Evolutionary conservation across 1,140 invertebrate species (phyloP).

Genomic region (Heterodera carotae): DNA sequence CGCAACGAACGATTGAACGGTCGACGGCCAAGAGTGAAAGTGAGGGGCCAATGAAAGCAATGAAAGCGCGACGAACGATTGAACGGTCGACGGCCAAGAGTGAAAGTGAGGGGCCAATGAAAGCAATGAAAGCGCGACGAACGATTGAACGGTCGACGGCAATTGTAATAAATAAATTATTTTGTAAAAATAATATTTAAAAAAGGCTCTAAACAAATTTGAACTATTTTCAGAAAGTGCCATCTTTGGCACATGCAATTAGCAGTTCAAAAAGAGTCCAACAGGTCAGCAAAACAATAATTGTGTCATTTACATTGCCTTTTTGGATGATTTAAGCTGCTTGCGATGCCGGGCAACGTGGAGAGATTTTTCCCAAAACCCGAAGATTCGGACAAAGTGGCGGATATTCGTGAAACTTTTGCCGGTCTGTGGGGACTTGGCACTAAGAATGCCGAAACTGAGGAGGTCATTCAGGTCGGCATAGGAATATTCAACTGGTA

Average conservation of each 20-base stretch:
- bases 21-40: no score
- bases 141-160: slow-evolving; percentile 83
- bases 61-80: slow-evolving; percentile 80
- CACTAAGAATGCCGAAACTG: slow-evolving; percentile 52
- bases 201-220: background rate
- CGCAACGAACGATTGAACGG: slow-evolving; percentile 74
- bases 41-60: no score
- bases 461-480: slow-evolving; percentile 47
- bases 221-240: slow-evolving; percentile 75
- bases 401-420: slow-evolving; percentile 79
- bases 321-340: slow-evolving; percentile 47
- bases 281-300: slow-evolving; percentile 43
- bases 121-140: no score
- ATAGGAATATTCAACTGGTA: background rate
- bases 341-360: slow-evolving; percentile 72
- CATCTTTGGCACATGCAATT: slow-evolving; percentile 80
- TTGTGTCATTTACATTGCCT: background rate
- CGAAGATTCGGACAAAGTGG: slow-evolving; percentile 50
- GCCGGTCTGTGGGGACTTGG: slow-evolving; percentile 86
- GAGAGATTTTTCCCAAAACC: slow-evolving; percentile 74
- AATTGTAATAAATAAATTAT: slow-evolving; percentile 64
- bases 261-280: slow-evolving; percentile 72
- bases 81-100: no score
- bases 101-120: no score
- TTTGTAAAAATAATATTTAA: background rate